Percentiles rank a stretch among this genome's conserved stretches.
Evolutionary conservation across 2,888 invertebrate genomes (phyloP).

Genomic region (Drosophila monieri): DNA sequence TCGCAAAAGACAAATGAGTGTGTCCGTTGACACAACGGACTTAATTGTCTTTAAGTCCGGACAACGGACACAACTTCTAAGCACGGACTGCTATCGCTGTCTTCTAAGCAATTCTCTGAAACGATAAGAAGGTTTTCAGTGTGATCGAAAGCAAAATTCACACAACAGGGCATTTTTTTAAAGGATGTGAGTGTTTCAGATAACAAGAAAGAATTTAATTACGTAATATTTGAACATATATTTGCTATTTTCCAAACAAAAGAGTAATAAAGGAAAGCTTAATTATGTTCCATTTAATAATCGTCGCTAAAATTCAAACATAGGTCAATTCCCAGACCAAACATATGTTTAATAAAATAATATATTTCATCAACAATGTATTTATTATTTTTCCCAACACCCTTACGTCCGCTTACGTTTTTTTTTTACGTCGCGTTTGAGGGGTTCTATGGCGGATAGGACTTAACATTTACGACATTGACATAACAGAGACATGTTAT

Average conservation of each 20-base stretch:
- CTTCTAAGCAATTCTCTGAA: constrained; percentile 27
- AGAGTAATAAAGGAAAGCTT: neutral
- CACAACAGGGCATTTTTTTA: constrained; percentile 2
- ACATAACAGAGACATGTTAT: constrained; percentile 16
- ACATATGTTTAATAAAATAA: constrained; percentile 18
- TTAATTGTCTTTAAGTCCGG: no score
- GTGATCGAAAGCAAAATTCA: neutral
- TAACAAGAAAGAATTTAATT: no score
- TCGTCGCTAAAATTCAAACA: neutral
- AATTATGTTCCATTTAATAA: neutral
- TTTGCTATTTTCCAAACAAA: no score
- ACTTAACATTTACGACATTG: constrained; percentile 46
- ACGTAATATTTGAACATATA: no score
- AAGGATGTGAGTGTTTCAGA: neutral
- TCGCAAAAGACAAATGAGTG: constrained; percentile 40
- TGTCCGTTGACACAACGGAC: constrained; percentile 30
- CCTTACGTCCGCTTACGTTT: constrained; percentile 26
- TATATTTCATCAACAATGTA: neutral
- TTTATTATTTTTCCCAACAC: neutral
- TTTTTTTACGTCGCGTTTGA: constrained; percentile 21
- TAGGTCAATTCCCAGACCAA: constrained; percentile 15
- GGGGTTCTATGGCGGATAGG: constrained; percentile 18
- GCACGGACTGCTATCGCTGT: no score
- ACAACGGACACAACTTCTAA: no score
- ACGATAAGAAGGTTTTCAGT: neutral